Evolutionary conservation across 1,140 invertebrate genomes (phyloP), one percentile per base, ranked within the genome.

Genomic region (Drosophila baimaii): DNA sequence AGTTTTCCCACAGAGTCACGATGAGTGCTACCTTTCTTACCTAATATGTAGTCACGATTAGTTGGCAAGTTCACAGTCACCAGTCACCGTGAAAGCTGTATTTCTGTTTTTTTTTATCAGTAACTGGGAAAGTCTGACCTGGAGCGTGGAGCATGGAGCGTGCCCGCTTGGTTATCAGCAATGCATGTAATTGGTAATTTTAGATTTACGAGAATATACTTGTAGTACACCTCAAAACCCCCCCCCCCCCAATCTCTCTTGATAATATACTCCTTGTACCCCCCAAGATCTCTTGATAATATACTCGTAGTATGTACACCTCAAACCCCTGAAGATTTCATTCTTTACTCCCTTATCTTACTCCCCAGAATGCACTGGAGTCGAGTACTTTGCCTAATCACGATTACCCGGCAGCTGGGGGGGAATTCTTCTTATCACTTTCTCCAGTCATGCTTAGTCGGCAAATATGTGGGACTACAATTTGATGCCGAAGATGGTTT

Each of bases 401-500:
- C 2, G 25, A 49, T 64, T 68, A 49, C 31, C 33, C 7, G 19
- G 58, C 23, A 49, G 29, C 9, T 29, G 5, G 10, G 19, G 17
- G 2, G 21, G 44, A 25, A 47, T 25, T 8, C 8, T 3, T 37
- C 31, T 68, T 68, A 68, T 68, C 58, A 31, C 33, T 13, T 10
- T 5, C 5, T 7, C 63, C 33, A 6, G 33, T 68, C 65, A 68
- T 65, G 65, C 12, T 68, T 23, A 49, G 3, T 43, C 10, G 15
- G 13, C 33, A n/a, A 7, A 12, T 44, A n/a, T 9, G 19, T 10
- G 49, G 8, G 3, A 21, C 3, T 31, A 19, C 43, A n/a, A 29
- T 25, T 17, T 27, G 52, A 37, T 19, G 23, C 12, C 29, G 19
- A 23, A 19, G 23, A 19, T 43, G 41, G 25, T 2, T 8, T 23